phyloP scores from a whole-genome alignment of 1,140 invertebrate genomes.

The Sminthurinus signatus region DNA sequence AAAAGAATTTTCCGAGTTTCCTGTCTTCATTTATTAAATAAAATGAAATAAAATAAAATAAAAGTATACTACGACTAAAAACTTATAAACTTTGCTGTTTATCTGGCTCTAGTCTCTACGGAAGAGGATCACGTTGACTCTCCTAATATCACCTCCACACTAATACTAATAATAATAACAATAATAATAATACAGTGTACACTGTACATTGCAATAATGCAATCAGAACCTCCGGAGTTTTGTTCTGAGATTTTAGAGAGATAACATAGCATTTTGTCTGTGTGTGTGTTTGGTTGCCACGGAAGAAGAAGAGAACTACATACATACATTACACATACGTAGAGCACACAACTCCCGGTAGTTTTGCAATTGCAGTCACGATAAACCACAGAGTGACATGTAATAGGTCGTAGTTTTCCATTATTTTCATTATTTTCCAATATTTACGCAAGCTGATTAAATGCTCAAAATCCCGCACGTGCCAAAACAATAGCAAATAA shows the following conservation, averaged over 20 bases:
- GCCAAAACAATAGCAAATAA: constrained; percentile 37
- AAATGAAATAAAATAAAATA: too few relatives aligned
- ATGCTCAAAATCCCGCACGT: constrained; percentile 38
- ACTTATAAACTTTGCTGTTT: too few relatives aligned
- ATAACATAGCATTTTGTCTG: neutral
- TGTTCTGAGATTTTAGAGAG: too few relatives aligned
- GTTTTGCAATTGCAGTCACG: constrained; percentile 12
- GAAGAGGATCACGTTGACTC: too few relatives aligned
- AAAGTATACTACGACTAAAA: too few relatives aligned
- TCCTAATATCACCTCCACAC: too few relatives aligned
- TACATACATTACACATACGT: neutral
- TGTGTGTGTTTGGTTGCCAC: neutral
- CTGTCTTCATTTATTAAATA: too few relatives aligned
- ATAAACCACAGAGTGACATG: constrained; percentile 37
- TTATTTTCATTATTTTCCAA: constrained; percentile 39
- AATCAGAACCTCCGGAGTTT: neutral
- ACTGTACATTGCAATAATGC: too few relatives aligned
- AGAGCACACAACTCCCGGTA: neutral
- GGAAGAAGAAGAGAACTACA: neutral
- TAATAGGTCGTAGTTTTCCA: constrained; percentile 35
- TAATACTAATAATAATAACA: too few relatives aligned
- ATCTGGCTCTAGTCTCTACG: too few relatives aligned
- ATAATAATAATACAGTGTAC: too few relatives aligned
- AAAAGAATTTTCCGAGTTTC: too few relatives aligned
- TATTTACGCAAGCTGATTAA: constrained; percentile 39